Conservation (phyloP, 2,797 vertebrate species). For the Anas acuta region DNA sequence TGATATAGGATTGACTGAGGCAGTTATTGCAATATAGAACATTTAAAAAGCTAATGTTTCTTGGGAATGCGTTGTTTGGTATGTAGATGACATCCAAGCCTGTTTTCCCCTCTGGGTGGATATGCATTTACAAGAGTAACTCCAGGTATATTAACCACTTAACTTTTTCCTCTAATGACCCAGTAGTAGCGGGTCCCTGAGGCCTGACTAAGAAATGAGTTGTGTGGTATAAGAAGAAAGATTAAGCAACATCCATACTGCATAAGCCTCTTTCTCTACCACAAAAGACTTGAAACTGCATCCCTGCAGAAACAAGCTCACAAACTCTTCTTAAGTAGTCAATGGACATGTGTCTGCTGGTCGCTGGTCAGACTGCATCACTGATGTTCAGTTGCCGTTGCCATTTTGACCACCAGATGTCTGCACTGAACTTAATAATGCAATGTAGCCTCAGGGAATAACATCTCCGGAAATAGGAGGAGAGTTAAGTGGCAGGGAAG, state of each 20-base stretch:
- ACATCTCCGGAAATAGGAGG: accelerated
- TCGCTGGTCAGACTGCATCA: too few species aligned
- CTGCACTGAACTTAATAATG: neutral
- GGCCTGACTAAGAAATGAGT: neutral
- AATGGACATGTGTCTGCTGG: accelerated
- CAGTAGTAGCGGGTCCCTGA: neutral
- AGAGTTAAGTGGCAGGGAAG: accelerated
- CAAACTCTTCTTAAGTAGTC: neutral
- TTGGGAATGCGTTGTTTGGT: too few species aligned
- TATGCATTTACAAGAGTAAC: accelerated
- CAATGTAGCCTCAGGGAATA: neutral
- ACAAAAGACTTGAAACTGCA: too few species aligned
- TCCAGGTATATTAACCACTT: neutral
- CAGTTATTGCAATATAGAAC: neutral
- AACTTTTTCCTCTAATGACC: neutral
- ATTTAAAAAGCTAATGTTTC: accelerated
- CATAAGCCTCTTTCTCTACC: too few species aligned
- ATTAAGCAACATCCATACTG: too few species aligned
- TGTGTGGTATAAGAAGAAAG: neutral
- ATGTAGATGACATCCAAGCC: neutral
- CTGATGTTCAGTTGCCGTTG: neutral
- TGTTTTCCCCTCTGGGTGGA: neutral
- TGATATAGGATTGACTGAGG: too few species aligned
- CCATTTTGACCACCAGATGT: neutral
- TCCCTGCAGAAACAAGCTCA: neutral